Percentiles rank a stretch among this genome's conserved stretches.
phyloP scores from a whole-genome alignment of 2,888 invertebrate species.

The Creontiades dilutus region DNA sequence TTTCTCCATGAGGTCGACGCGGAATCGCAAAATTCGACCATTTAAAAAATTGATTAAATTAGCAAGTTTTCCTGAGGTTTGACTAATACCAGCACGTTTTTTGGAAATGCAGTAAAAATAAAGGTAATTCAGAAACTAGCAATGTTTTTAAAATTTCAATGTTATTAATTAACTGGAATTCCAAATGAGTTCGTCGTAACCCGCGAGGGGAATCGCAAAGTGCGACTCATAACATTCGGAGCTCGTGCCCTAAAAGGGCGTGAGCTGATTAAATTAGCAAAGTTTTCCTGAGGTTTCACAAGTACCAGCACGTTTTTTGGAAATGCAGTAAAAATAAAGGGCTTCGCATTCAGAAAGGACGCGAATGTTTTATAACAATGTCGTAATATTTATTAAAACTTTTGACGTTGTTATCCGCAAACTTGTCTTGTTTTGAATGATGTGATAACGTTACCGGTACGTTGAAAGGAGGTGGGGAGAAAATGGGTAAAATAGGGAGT shows the following conservation, averaged over 20 bases:
- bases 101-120: too few relatives aligned
- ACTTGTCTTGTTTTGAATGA: slow-evolving; percentile 28
- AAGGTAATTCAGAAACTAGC: too few relatives aligned
- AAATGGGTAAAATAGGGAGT: not conserved
- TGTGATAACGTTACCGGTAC: slow-evolving; percentile 8
- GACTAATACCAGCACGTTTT: too few relatives aligned
- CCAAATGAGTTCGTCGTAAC: not conserved
- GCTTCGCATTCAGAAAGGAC: slow-evolving; percentile 11
- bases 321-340: too few relatives aligned
- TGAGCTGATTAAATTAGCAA: not conserved
- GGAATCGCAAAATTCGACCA: too few relatives aligned
- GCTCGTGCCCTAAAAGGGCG: slow-evolving; percentile 36
- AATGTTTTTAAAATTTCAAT: too few relatives aligned
- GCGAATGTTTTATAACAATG: not conserved
- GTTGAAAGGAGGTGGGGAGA: not conserved
- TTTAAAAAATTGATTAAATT: too few relatives aligned
- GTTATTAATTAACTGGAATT: too few relatives aligned
- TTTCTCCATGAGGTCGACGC: too few relatives aligned
- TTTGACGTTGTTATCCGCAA: slow-evolving; percentile 9
- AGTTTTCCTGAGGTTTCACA: too few relatives aligned
- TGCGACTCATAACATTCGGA: not conserved
- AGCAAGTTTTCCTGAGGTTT: too few relatives aligned
- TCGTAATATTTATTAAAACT: not conserved
- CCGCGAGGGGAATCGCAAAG: not conserved
- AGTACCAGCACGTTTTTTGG: too few relatives aligned